These are phyloP conservation scores for Popillia japonica DNA, from an alignment of 1,140 invertebrate species.

Conservation along the genomic window DNA sequence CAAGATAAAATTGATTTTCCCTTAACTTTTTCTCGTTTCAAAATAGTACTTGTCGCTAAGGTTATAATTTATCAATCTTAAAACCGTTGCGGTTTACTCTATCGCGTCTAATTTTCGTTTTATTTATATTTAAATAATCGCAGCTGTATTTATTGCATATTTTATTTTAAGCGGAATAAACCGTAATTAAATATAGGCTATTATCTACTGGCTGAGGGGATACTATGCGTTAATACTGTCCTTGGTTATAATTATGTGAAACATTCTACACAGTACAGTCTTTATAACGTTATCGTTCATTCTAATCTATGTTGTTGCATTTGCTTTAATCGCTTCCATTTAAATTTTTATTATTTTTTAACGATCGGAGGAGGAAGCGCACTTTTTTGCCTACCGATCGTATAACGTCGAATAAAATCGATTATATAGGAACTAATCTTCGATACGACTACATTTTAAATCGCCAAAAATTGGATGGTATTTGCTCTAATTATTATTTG, in stretches of 20 bases:
- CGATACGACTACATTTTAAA: too few species aligned
- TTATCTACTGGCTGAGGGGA: background rate
- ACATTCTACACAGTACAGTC: background rate
- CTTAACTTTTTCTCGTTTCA: too few species aligned
- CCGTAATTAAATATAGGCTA: background rate
- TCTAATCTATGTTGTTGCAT: too few species aligned
- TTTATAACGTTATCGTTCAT: too few species aligned
- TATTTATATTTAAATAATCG: background rate
- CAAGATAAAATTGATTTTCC: background rate
- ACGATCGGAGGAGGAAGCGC: background rate
- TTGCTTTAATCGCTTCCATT: too few species aligned
- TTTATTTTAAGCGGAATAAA: background rate
- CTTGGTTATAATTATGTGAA: background rate
- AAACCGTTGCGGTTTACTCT: background rate
- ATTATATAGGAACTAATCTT: background rate
- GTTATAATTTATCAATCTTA: background rate
- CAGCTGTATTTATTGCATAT: background rate
- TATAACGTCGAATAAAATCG: background rate
- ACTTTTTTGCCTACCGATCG: background rate
- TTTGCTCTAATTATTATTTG: too few species aligned
- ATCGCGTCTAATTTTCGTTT: background rate
- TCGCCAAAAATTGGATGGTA: too few species aligned
- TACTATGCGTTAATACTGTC: background rate
- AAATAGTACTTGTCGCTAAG: background rate
- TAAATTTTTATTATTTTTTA: too few species aligned